Percentiles rank a stretch among this genome's conserved stretches.
Conservation (phyloP, 1,140 invertebrate species). For the Orussus abietinus region DNA sequence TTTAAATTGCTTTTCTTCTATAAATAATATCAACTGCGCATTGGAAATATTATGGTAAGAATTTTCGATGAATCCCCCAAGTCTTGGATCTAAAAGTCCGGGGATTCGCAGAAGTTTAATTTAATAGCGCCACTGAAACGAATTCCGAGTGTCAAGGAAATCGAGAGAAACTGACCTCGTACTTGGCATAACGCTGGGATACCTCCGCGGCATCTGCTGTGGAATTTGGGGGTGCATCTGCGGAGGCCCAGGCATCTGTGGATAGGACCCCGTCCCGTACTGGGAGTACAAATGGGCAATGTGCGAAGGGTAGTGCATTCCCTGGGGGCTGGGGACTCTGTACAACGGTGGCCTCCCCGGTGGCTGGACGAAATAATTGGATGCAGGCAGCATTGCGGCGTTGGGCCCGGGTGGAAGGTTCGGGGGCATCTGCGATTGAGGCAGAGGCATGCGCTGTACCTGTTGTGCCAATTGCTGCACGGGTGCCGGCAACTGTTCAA, state of each 20-base stretch:
- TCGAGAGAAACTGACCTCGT: slow-evolving; percentile 35
- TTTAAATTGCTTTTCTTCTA: too few relatives aligned
- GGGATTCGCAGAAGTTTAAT: too few relatives aligned
- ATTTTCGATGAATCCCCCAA: too few relatives aligned
- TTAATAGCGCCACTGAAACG: too few relatives aligned
- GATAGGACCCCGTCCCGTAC: slow-evolving; percentile 34
- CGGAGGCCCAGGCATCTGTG: slow-evolving; percentile 41
- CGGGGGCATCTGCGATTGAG: slow-evolving; percentile 41
- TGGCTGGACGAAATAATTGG: slow-evolving; percentile 39
- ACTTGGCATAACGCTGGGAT: slow-evolving; percentile 44
- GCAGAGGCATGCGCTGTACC: slow-evolving; percentile 51
- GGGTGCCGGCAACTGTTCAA: slow-evolving; percentile 50
- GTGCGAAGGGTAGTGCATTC: slow-evolving; percentile 41
- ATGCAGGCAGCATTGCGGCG: slow-evolving; percentile 42
- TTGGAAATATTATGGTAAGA: too few relatives aligned
- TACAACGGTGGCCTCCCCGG: slow-evolving; percentile 44
- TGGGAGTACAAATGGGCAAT: slow-evolving; percentile 37
- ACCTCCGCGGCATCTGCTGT: slow-evolving; percentile 47
- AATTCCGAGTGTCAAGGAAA: too few relatives aligned
- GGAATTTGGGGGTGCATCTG: slow-evolving; percentile 51
- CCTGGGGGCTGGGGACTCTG: slow-evolving; percentile 38
- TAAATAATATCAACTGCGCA: too few relatives aligned
- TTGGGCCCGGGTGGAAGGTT: slow-evolving; percentile 40
- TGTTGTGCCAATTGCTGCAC: slow-evolving; percentile 55
- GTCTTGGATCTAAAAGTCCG: too few relatives aligned